A percentile compares a stretch with the other conserved stretches of the same genome.
These are phyloP conservation scores for Virgularia gustaviana DNA, from an alignment of 92 coral and sea anemone genomes.

Conservation along the genomic window DNA sequence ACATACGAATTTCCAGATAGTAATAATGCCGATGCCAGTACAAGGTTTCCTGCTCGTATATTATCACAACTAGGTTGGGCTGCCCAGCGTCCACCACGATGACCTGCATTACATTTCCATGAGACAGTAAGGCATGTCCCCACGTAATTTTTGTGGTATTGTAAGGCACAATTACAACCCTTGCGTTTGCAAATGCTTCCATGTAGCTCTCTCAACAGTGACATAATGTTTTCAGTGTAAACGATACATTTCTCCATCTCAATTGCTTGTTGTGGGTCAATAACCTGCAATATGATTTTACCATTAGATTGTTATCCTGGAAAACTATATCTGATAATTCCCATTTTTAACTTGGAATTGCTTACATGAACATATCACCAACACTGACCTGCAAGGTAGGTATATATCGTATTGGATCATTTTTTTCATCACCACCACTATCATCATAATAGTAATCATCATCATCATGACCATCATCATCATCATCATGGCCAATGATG, in stretches of 20 bases:
- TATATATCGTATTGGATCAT: too few relatives aligned
- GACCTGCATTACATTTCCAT: constrained; percentile 11
- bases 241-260: constrained; percentile 12
- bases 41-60: not conserved
- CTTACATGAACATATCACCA: too few relatives aligned
- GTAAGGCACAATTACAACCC: not conserved
- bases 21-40: constrained; percentile 6
- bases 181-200: not conserved
- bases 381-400: too few relatives aligned
- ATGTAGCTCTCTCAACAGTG: not conserved
- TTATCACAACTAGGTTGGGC: constrained; percentile 16
- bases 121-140: too few relatives aligned
- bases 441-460: not conserved
- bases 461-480: not conserved
- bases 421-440: too few relatives aligned
- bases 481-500: constrained; percentile 4
- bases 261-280: not conserved
- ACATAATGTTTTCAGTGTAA: constrained; percentile 7
- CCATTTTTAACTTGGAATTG: too few relatives aligned
- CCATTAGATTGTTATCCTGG: too few relatives aligned
- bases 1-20: constrained; percentile 28
- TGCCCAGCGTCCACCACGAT: constrained; percentile 2
- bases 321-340: too few relatives aligned
- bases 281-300: too few relatives aligned
- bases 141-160: not conserved